A percentile compares a stretch with the other conserved stretches of the same genome.
Evolutionary conservation across 2,888 invertebrate genomes (phyloP).

Genomic region (Celastrina argiolus): DNA sequence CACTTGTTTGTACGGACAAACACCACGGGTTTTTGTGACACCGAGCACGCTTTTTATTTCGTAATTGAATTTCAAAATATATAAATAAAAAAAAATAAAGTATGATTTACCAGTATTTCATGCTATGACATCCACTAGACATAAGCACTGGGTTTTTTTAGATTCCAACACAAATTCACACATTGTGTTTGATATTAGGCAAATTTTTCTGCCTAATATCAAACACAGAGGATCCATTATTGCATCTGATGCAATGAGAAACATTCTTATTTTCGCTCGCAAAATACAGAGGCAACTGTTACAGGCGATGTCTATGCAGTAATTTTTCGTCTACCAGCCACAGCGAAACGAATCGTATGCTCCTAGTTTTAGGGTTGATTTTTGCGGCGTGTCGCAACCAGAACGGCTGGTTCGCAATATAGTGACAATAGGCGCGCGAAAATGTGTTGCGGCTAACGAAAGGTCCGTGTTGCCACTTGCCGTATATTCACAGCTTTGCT

Average conservation of each 20-base stretch:
- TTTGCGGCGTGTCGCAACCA: not conserved
- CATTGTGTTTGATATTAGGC: no score
- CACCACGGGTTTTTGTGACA: no score
- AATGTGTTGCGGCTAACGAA: constrained; percentile 6
- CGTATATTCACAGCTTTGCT: constrained; percentile 9
- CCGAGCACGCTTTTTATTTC: no score
- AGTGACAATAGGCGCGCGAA: constrained; percentile 9
- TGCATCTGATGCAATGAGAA: not conserved
- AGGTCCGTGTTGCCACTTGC: not conserved
- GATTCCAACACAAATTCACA: no score
- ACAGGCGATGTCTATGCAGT: not conserved
- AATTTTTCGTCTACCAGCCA: not conserved
- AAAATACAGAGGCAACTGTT: not conserved
- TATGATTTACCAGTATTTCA: no score
- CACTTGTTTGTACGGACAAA: no score
- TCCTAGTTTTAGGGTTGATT: not conserved
- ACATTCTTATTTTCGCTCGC: not conserved
- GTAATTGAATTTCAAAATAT: no score
- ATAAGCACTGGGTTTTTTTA: no score
- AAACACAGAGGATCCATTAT: not conserved
- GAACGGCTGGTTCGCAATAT: not conserved
- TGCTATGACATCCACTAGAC: no score
- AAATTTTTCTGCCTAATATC: not conserved
- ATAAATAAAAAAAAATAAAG: no score
- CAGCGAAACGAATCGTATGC: not conserved